Evolutionary conservation across 2,797 vertebrate species (phyloP).

Genomic region (Ptychobarbus kaznakovi): DNA sequence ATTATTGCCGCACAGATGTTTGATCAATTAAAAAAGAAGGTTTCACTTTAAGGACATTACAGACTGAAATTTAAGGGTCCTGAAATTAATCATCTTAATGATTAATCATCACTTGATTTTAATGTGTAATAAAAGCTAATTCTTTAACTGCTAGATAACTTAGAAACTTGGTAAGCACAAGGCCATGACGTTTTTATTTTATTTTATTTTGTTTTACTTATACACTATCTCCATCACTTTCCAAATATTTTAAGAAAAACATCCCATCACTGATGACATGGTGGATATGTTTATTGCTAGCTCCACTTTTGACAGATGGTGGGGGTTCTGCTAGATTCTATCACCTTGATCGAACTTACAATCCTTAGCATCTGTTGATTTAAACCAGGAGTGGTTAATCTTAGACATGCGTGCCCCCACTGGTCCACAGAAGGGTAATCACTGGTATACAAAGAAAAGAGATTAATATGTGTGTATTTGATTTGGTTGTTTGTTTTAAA

Average conservation of each 20-base stretch:
- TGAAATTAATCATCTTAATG: not conserved
- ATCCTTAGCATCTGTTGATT: conserved; percentile 64
- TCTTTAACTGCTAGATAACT: not conserved
- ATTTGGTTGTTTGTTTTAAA: not conserved
- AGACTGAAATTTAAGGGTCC: not conserved
- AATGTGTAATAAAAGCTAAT: not conserved
- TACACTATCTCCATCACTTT: not conserved
- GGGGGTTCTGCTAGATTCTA: conserved; percentile 50
- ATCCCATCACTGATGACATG: not conserved
- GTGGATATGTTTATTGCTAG: not conserved
- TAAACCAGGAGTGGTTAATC: conserved; percentile 3
- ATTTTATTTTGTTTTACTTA: not conserved
- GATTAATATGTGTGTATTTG: not conserved
- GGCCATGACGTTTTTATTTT: too few species aligned
- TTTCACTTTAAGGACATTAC: not conserved
- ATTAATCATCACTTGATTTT: not conserved
- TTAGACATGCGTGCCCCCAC: not conserved
- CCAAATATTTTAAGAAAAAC: not conserved
- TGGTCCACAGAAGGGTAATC: not conserved
- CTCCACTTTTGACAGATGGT: conserved; percentile 68
- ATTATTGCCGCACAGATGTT: not conserved
- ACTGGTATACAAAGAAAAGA: not conserved
- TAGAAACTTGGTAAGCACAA: not conserved
- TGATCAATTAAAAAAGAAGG: not conserved
- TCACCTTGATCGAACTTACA: conserved; percentile 68